Percentiles rank a stretch among this genome's conserved stretches.
Evolutionary conservation across 2,113 vertebrate species (phyloP).

Genomic region (Grallaria varia): DNA sequence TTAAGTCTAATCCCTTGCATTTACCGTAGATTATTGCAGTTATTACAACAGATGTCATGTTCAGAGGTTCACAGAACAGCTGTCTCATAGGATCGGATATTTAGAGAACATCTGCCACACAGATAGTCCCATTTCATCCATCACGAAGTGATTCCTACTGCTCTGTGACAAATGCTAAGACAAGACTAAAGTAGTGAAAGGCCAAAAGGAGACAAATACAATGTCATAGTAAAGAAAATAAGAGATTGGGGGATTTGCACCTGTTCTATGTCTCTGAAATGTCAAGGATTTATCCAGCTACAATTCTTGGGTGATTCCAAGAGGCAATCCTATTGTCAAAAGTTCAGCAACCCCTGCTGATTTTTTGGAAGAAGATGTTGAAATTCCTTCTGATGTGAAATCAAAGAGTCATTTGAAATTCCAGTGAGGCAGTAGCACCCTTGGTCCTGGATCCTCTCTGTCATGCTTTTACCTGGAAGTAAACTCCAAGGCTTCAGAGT

Average conservation of each 20-base stretch:
- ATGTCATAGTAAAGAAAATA: not conserved
- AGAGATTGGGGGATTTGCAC: not conserved
- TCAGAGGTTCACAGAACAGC: not conserved
- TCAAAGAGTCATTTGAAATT: not conserved
- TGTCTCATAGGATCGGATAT: not conserved
- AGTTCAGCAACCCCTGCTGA: not conserved
- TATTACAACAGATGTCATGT: not conserved
- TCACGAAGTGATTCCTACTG: not conserved
- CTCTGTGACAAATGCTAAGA: not conserved
- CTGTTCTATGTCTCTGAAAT: not conserved
- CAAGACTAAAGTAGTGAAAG: not conserved
- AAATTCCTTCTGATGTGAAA: not conserved
- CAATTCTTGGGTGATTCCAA: not conserved
- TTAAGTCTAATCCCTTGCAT: not conserved
- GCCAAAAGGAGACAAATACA: not conserved
- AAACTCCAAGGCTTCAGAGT: not conserved
- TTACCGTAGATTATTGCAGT: not conserved
- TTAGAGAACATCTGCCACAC: not conserved
- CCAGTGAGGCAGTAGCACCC: not conserved
- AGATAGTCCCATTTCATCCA: not conserved
- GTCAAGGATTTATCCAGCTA: not conserved
- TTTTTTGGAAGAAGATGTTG: not conserved
- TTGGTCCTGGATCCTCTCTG: not conserved
- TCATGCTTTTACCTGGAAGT: not conserved
- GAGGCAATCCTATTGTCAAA: not conserved